A percentile compares a stretch with the other conserved stretches of the same genome.
Conservation (phyloP, 2,888 invertebrate genomes). For the Morpho helenor region DNA sequence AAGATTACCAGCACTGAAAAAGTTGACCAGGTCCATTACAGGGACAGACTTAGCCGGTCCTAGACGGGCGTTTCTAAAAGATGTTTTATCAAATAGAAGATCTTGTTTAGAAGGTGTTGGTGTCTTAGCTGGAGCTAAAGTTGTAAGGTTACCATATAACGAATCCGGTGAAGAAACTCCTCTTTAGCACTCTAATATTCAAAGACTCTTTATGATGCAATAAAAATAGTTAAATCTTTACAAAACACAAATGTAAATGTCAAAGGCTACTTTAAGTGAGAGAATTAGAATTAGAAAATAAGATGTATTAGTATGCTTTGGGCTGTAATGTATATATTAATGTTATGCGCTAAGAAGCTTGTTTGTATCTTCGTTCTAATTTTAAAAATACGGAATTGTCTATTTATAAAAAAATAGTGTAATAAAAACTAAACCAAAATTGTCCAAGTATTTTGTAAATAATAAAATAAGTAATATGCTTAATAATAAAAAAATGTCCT, state of each 20-base stretch:
- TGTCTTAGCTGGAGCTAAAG: constrained; percentile 63
- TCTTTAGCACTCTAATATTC: constrained; percentile 55
- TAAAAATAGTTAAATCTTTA: constrained; percentile 39
- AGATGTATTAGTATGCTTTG: constrained; percentile 40
- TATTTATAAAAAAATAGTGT: background rate
- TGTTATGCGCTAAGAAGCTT: constrained; percentile 28
- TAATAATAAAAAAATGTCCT: too few relatives aligned
- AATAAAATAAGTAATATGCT: too few relatives aligned
- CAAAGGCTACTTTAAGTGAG: constrained; percentile 31
- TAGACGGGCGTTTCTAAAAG: constrained; percentile 70
- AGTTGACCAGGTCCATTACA: constrained; percentile 79
- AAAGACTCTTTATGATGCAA: constrained; percentile 62
- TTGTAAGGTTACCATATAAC: constrained; percentile 59
- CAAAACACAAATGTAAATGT: constrained; percentile 19
- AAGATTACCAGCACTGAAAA: constrained; percentile 77
- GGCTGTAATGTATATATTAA: constrained; percentile 25
- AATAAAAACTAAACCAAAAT: too few relatives aligned
- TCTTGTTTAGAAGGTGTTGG: constrained; percentile 71
- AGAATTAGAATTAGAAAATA: constrained; percentile 29
- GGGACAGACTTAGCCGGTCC: constrained; percentile 76
- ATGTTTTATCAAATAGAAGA: constrained; percentile 69
- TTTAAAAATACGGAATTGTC: background rate
- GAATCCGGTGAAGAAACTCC: constrained; percentile 69
- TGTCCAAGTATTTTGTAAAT: too few relatives aligned
- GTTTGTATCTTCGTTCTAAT: constrained; percentile 5